Evolutionary conservation across 2,113 vertebrate genomes (phyloP), one percentile per base, ranked within the genome.

Genomic region (Bos javanicus): DNA sequence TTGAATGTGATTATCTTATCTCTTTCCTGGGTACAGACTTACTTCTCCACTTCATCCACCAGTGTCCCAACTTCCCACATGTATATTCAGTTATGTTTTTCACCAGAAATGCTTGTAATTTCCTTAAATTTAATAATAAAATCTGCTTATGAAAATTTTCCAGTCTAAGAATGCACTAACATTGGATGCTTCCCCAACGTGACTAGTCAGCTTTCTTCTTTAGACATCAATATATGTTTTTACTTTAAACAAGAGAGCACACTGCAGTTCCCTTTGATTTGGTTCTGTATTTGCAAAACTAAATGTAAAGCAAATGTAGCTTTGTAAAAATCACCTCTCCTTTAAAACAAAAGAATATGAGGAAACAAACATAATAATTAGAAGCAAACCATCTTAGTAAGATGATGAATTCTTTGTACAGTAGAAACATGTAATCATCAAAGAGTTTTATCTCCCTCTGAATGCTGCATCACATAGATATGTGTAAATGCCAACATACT

Each of bases 401-500:
- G 80, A 60, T 87, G 89, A 97, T 93, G 84, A 62, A 95, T 97
- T 97, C 97, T 97, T 97, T 96, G 83, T 97, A 94, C 78, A 93
- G 60, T 86, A 97, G 90, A 96, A 97, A 96, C 71, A 93, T 97
- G n/a, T 90, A 96, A 97, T 93, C 93, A 95, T 97, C 96, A 98
- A 97, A 97, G 94, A 95, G 78, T 98, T 98, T 97, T 95, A 97
- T 94, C 89, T 98, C 62, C 62, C 33, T 98, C 96, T 97, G 96
- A 98, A 97, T 85, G 95, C 96, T 96, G 87, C 84, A 96, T 98
- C 95, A 97, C 94, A 97, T 26, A 90, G 84, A 87, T 91, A 93
- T 94, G 94, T 97, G 93, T 97, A 97, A 98, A 97, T 97, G 97
- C 96, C 97, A 98, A 90, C 94, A 96, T 95, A 98, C 97, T 97